Percentiles rank a stretch among this genome's conserved stretches.
phyloP scores from a whole-genome alignment of 2,113 vertebrate genomes.

The Nothocercus julius region DNA sequence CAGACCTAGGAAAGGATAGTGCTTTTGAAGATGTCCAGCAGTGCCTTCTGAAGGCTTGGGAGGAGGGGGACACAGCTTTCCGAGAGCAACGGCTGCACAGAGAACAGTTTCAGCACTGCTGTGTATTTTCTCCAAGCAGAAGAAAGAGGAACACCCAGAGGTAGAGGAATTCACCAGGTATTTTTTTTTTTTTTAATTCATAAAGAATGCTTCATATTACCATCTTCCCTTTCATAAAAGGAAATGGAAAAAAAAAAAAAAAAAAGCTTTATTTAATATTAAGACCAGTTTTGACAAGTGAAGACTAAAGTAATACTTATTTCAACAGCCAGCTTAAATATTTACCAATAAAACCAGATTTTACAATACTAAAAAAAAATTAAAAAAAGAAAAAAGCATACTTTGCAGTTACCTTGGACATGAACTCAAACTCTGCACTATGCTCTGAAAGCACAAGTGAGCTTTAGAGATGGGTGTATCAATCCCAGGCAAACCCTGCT shows the following conservation, averaged over 20 bases:
- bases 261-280: not conserved
- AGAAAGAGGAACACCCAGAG: not conserved
- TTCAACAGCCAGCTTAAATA: not conserved
- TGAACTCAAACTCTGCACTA: not conserved
- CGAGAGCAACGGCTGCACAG: not conserved
- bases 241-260: not conserved
- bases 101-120: not conserved
- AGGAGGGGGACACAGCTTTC: not conserved
- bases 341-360: not conserved
- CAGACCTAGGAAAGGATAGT: not conserved
- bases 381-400: not conserved
- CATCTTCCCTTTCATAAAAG: not conserved
- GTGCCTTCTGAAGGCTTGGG: not conserved
- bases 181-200: not conserved
- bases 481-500: not conserved
- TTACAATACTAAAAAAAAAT: not conserved
- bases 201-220: not conserved
- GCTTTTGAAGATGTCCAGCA: not conserved
- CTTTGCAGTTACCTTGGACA: not conserved
- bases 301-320: not conserved
- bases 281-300: not conserved
- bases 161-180: not conserved
- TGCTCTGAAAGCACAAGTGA: not conserved
- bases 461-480: not conserved
- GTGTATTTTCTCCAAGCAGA: not conserved